Conservation (phyloP, 1,140 invertebrate species). For the Drosophila kikkawai region DNA sequence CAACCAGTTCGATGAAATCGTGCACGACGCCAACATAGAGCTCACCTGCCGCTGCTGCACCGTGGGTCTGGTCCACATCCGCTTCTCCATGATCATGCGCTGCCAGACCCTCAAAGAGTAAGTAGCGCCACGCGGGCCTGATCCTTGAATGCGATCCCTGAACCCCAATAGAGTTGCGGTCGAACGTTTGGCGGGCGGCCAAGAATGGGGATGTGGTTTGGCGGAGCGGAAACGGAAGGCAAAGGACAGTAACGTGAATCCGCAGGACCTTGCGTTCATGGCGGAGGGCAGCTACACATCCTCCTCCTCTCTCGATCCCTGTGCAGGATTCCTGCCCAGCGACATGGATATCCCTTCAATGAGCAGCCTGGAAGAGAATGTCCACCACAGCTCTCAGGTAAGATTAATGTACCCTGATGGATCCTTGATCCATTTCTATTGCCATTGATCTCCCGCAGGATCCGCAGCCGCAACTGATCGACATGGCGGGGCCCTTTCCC, state of each 20-base stretch:
- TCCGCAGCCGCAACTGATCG: conserved; percentile 16
- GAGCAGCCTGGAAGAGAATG: neutral
- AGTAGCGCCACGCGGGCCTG: conserved; percentile 55
- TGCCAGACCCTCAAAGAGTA: conserved; percentile 58
- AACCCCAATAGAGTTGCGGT: conserved; percentile 72
- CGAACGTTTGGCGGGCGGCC: conserved; percentile 19
- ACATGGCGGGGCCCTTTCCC: conserved; percentile 61
- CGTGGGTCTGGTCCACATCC: conserved; percentile 53
- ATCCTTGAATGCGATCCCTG: conserved; percentile 57
- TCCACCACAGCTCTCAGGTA: neutral
- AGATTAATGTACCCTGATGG: no score
- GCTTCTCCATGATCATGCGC: conserved; percentile 54
- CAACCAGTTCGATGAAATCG: conserved; percentile 23
- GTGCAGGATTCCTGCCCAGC: conserved; percentile 35
- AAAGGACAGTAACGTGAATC: conserved; percentile 20
- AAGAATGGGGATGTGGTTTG: neutral
- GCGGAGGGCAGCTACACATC: conserved; percentile 6
- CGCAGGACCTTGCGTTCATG: conserved; percentile 13
- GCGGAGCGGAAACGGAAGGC: neutral
- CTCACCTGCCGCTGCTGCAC: conserved; percentile 68
- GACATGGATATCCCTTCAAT: neutral
- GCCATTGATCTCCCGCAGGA: neutral
- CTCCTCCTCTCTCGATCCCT: conserved; percentile 53
- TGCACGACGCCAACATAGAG: conserved; percentile 58
- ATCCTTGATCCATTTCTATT: no score